Base-by-base conservation (phyloP, 1,140 invertebrate genomes). In the Drosophila obscura region DNA sequence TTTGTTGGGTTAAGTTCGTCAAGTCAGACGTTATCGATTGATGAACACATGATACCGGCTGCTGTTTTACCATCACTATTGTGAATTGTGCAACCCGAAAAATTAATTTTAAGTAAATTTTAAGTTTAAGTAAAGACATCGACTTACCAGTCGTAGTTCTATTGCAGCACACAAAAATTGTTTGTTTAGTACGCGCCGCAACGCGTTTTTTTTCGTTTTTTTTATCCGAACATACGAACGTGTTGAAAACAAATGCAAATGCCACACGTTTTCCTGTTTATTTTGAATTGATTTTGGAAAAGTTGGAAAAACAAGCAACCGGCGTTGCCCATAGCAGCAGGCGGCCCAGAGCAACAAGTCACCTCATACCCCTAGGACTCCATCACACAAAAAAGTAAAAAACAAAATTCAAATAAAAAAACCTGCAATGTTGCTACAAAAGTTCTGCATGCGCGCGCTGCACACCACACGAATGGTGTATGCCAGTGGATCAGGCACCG, bases 391-490 rank as follows among this genome's bases (percentile, higher is more conserved):
- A 39, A 13, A 39, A 13, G 4, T 4, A 39, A 39, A n/a, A 11
- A 13, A 13, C 4, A 31, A 43, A 59, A 35, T 35, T 59, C 13
- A 13, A 19, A 5, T 45, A 46, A 35, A 67, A 67, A 9, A 45
- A 53, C 39, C 11, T 39, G 44, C 22, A 44, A 80, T 90, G 75
- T 57, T 80, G 46, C 56, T 83, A 2, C 75, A 79, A 63, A 91
- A 77, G 63, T 66, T 88, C 16, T 74, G 59, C 24, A 35, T 11
- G 15, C 76, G 79, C 5, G 46, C 73, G 7, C 19, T 94, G 4
- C 93, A 94, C 73, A 91, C 90, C 22, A 91, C 91, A 49, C 90
- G 91, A 35, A 63, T 87, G 2, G 85, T 91, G 89, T 80, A 93
- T 79, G 93, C 93, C 2, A 49, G 22, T 11, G 16, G 93, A 83